Percentiles rank a stretch among this genome's conserved stretches.
Evolutionary conservation across 2,888 invertebrate species (phyloP).

Genomic region (Alsophila aescularia): DNA sequence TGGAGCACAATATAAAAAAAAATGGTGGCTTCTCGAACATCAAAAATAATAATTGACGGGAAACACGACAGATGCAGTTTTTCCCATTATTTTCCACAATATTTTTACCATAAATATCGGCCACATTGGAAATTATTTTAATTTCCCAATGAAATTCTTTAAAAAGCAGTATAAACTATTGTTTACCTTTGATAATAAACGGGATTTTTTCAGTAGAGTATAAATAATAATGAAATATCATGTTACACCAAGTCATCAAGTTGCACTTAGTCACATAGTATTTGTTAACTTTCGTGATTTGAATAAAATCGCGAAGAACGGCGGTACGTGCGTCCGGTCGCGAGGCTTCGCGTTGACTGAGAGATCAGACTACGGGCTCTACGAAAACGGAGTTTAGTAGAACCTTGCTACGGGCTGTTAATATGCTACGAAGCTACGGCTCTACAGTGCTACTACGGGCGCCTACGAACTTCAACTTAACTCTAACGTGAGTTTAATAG

Average conservation of each 20-base stretch:
- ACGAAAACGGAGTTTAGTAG: slow-evolving; percentile 33
- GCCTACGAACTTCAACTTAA: slow-evolving; percentile 16
- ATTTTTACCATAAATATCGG: not conserved
- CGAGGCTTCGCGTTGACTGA: slow-evolving; percentile 54
- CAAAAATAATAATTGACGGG: too few relatives aligned
- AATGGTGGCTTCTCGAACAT: too few relatives aligned
- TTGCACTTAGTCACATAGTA: slow-evolving; percentile 46
- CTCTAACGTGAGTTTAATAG: slow-evolving; percentile 4
- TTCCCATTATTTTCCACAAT: not conserved
- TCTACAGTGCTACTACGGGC: slow-evolving; percentile 15
- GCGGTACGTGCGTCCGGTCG: slow-evolving; percentile 45
- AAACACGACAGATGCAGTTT: not conserved
- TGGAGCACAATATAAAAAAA: too few relatives aligned
- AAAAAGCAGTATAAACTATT: not conserved
- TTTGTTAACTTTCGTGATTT: slow-evolving; percentile 55
- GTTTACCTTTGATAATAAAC: slow-evolving; percentile 37
- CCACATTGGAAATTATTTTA: not conserved
- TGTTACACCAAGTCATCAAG: slow-evolving; percentile 41
- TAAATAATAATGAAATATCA: slow-evolving; percentile 39
- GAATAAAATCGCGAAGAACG: slow-evolving; percentile 26
- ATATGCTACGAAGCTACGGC: slow-evolving; percentile 15
- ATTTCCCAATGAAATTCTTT: not conserved
- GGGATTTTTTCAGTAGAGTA: slow-evolving; percentile 30
- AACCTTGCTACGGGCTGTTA: slow-evolving; percentile 2
- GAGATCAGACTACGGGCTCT: slow-evolving; percentile 9